phyloP scores from a whole-genome alignment of 2,888 invertebrate genomes.

The Griposia aprilina region DNA sequence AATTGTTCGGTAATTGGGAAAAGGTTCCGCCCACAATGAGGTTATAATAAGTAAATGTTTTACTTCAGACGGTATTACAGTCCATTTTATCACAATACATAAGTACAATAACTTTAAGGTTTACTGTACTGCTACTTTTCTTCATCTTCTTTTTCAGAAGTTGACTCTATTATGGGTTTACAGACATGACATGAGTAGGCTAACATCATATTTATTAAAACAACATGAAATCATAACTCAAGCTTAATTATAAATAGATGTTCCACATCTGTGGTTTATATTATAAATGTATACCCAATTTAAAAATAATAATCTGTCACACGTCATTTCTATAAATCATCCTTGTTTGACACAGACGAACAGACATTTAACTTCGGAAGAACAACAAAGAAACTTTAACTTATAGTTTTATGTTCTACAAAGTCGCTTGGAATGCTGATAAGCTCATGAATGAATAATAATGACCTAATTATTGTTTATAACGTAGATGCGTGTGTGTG shows the following conservation, averaged over 20 bases:
- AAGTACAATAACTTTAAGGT: not conserved
- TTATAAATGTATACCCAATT: not conserved
- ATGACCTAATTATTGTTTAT: conserved; percentile 54
- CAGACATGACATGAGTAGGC: not conserved
- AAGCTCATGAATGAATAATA: conserved; percentile 48
- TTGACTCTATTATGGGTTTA: not conserved
- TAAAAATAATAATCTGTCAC: conserved; percentile 18
- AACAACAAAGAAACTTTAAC: conserved; percentile 50
- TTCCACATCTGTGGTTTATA: conserved; percentile 26
- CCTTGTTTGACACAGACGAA: conserved; percentile 12
- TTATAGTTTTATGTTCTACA: conserved; percentile 46
- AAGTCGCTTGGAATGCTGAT: conserved; percentile 42
- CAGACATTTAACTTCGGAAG: conserved; percentile 17
- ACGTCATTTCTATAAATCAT: conserved; percentile 31
- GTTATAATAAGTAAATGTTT: not conserved
- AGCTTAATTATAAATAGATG: conserved; percentile 2
- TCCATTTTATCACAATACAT: not conserved
- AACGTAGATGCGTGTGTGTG: not conserved
- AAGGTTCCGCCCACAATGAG: not conserved
- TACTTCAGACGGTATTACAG: not conserved
- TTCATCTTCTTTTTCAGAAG: not conserved
- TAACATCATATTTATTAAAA: conserved; percentile 18
- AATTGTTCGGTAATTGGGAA: not conserved
- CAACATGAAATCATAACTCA: conserved; percentile 6
- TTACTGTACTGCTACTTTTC: not conserved